Evolutionary conservation across 2,888 invertebrate genomes (phyloP).

Genomic region (Pandemis heparana): DNA sequence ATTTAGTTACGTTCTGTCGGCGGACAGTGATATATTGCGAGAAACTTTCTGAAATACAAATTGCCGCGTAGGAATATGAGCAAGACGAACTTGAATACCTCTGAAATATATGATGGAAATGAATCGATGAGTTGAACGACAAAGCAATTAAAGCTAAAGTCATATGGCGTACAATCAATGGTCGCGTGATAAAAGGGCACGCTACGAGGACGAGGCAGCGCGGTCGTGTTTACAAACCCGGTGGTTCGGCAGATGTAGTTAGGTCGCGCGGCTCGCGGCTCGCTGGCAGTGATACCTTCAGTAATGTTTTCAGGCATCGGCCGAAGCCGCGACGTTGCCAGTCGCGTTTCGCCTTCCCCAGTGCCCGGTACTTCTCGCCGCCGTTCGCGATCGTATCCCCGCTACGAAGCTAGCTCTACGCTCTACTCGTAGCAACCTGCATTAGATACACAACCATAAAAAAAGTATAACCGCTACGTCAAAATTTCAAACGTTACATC

Average conservation of each 20-base stretch:
- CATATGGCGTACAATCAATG: slow-evolving; percentile 33
- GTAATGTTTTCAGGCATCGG: slow-evolving; percentile 37
- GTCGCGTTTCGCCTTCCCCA: slow-evolving; percentile 27
- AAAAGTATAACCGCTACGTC: background rate
- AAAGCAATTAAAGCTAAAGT: slow-evolving; percentile 17
- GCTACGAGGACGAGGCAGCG: slow-evolving; percentile 2
- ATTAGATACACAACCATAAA: background rate
- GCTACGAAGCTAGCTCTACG: slow-evolving; percentile 25
- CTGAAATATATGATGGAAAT: background rate
- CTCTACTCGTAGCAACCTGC: slow-evolving; percentile 24
- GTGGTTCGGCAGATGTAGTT: slow-evolving; percentile 20
- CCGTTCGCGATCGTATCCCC: background rate
- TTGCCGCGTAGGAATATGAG: slow-evolving; percentile 5
- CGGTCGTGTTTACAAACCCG: slow-evolving; percentile 37
- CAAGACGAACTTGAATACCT: background rate
- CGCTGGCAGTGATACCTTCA: slow-evolving; percentile 32
- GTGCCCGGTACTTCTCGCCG: slow-evolving; percentile 10
- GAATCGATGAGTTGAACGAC: background rate
- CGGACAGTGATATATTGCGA: slow-evolving; percentile 26
- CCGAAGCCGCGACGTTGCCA: slow-evolving; percentile 29
- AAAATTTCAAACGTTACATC: background rate
- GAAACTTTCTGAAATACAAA: slow-evolving; percentile 15
- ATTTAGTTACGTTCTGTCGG: slow-evolving; percentile 21
- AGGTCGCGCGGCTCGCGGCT: slow-evolving; percentile 12
- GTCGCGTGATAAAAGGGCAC: slow-evolving; percentile 33